Base-by-base conservation (phyloP, 1,140 invertebrate species). In the Rhyzopertha dominica region DNA sequence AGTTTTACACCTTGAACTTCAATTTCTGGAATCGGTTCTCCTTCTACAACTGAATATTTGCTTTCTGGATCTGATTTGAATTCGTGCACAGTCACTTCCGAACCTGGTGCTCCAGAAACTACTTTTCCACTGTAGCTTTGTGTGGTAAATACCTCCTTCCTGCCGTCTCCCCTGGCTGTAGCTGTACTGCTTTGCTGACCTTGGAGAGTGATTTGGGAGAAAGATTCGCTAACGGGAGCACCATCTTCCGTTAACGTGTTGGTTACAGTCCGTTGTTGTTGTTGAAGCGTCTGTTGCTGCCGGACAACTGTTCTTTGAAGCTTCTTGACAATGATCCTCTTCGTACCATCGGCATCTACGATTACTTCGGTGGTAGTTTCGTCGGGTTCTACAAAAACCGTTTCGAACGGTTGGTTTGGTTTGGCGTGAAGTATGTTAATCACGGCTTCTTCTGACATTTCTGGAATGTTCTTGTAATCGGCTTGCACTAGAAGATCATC, bases 261-360 rank as follows among this genome's bases (percentile, higher is more conserved):
- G 4, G 56, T 34, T 10, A 55, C 52, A 2, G 58, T 60, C 1
- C 59, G 52, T 49, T 75, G 66, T 50, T 74, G 70, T 31, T 71
- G 68, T 48, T 74, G 70, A 13, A 74, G 35, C 10, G 68, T 65
- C 57, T 76, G 74, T 56, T 76, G 73, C 39, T 71, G 62, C 18
- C 73, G 70, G 5, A 78, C 70, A 10, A 78, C 61, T 5, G 74
- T 77, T 57, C 72, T 72, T 50, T 73, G 68, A 3, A 84, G 63
- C 65, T 85, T 86, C 47, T 77, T 80, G 0, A 88, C 79, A 32
- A 88, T 82, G 43, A 88, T 87, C 49, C 83, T 74, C 52, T 84
- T 87, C 0, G 81, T 85, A n/a, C 85, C 85, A 66, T 88, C 84
- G 17, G 83, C 75, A 53, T 85, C 84, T 0, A 87, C 82, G 5